phyloP scores from a whole-genome alignment of 1,140 invertebrate genomes.

The Holotrichia oblita region DNA sequence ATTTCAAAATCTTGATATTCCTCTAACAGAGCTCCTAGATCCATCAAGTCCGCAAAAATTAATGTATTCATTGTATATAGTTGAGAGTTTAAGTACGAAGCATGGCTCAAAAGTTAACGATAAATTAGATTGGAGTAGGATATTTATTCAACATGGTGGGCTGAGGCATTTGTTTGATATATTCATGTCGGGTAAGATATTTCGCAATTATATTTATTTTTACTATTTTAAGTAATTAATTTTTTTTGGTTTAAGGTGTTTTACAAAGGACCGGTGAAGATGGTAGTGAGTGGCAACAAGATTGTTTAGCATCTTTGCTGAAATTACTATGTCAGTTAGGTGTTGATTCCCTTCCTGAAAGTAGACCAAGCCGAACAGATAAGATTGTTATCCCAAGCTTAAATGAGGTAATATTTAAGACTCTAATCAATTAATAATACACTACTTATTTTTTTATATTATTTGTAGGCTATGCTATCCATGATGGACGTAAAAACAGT shows the following conservation, averaged over 20 bases:
- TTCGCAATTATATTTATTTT: too few relatives aligned
- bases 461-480: constrained; percentile 76
- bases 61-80: constrained; percentile 94
- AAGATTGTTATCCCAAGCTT: constrained; percentile 57
- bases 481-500: constrained; percentile 86
- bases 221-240: background rate
- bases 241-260: constrained; percentile 62
- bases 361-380: constrained; percentile 54
- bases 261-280: constrained; percentile 75
- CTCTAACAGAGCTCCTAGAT: constrained; percentile 80
- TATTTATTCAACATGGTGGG: constrained; percentile 88
- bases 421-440: too few relatives aligned
- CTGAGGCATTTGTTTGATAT: constrained; percentile 89
- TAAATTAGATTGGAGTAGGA: constrained; percentile 70
- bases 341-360: constrained; percentile 68
- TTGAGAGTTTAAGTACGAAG: constrained; percentile 76
- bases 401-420: constrained; percentile 50
- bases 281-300: constrained; percentile 92
- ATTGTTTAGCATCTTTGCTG: constrained; percentile 87
- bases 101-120: constrained; percentile 53
- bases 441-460: too few relatives aligned
- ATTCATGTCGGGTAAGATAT: constrained; percentile 80
- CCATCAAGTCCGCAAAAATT: constrained; percentile 90
- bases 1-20: constrained; percentile 76
- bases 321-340: constrained; percentile 88